These are phyloP conservation scores for Blennius ocellaris DNA, from an alignment of 2,113 vertebrate species.

Conservation along the genomic window DNA sequence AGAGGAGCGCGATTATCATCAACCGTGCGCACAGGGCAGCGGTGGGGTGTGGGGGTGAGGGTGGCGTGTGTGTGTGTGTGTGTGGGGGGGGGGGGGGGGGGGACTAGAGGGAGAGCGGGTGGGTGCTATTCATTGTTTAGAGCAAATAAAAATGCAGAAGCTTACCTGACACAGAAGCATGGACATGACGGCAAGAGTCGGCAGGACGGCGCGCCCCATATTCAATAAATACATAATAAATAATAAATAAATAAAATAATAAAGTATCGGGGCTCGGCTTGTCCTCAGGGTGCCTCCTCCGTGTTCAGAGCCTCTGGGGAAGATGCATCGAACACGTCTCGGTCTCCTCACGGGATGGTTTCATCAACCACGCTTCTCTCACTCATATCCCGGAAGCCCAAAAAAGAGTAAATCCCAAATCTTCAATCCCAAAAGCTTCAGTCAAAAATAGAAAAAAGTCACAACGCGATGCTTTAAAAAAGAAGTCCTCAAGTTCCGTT, in stretches of 20 bases:
- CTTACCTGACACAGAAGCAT: slow-evolving; percentile 91
- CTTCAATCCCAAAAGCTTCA: background rate
- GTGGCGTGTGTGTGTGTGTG: too few relatives aligned
- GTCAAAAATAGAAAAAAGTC: background rate
- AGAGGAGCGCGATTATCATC: slow-evolving; percentile 28
- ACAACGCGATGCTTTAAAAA: background rate
- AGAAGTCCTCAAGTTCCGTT: slow-evolving; percentile 59
- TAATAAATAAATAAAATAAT: slow-evolving; percentile 74
- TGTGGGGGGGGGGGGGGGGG: slow-evolving; percentile 13
- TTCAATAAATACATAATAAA: slow-evolving; percentile 82
- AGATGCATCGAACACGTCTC: slow-evolving; percentile 75
- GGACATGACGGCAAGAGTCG: slow-evolving; percentile 84
- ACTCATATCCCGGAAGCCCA: slow-evolving; percentile 67
- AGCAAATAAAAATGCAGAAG: background rate
- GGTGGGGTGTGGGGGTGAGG: background rate
- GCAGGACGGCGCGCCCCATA: slow-evolving; percentile 88
- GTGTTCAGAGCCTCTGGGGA: slow-evolving; percentile 63
- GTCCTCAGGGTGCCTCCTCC: slow-evolving; percentile 73
- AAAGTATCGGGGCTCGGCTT: slow-evolving; percentile 66
- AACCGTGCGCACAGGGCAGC: background rate
- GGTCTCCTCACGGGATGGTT: slow-evolving; percentile 71
- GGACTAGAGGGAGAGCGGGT: background rate
- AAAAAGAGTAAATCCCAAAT: slow-evolving; percentile 60
- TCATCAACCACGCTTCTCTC: slow-evolving; percentile 72
- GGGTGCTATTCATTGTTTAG: slow-evolving; percentile 35